Conservation (phyloP, 2,113 vertebrate species). For the Meriones unguiculatus region DNA sequence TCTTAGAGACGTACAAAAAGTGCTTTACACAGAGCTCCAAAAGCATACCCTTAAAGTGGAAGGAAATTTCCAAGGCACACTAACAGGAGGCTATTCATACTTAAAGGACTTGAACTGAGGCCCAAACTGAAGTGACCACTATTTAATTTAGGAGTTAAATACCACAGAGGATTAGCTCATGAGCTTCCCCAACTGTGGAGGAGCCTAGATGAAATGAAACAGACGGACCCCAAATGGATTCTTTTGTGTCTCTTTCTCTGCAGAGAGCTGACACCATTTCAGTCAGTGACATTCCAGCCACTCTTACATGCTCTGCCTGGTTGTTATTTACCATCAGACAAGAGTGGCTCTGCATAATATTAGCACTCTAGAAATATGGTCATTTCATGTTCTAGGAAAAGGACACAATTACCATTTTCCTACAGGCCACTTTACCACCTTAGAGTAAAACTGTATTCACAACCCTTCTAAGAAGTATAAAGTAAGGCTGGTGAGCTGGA, state of each 20-base stretch:
- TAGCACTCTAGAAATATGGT: not conserved
- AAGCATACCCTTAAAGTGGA: slow-evolving; percentile 16
- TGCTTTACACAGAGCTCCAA: not conserved
- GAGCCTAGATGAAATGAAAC: not conserved
- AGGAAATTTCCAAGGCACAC: not conserved
- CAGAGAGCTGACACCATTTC: not conserved
- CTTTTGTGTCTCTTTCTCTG: not conserved
- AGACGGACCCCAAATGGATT: not conserved
- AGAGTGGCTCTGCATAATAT: not conserved
- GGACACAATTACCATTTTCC: not conserved
- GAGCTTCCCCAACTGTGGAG: not conserved
- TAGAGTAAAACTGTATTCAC: not conserved
- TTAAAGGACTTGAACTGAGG: not conserved
- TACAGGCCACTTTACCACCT: not conserved
- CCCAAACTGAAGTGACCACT: not conserved
- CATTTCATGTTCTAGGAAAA: slow-evolving; percentile 26
- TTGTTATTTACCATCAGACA: not conserved
- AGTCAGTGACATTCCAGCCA: not conserved
- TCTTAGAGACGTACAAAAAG: not conserved
- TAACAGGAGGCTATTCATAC: not conserved
- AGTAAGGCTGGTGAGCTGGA: not conserved
- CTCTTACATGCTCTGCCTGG: not conserved
- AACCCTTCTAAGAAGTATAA: not conserved
- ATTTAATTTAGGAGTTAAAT: not conserved
- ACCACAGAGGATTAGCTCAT: not conserved